A percentile compares a stretch with the other conserved stretches of the same genome.
Evolutionary conservation across 2,888 invertebrate genomes (phyloP).

Genomic region (Ryuthela nishihirai): DNA sequence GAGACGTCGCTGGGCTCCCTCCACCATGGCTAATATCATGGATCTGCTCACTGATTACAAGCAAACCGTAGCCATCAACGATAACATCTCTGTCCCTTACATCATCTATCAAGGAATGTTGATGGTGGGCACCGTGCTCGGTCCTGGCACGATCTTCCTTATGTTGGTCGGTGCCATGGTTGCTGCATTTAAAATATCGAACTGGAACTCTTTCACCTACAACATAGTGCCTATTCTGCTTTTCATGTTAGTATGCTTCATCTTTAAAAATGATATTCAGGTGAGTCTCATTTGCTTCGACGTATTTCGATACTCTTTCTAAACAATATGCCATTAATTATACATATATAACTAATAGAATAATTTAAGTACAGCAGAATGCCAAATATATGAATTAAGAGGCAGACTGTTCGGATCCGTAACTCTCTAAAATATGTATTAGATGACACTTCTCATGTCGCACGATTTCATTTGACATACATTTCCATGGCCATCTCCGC

Average conservation of each 20-base stretch:
- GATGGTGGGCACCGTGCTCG: conserved; percentile 71
- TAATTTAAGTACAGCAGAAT: no score
- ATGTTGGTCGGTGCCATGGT: conserved; percentile 80
- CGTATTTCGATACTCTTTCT: no score
- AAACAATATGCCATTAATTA: no score
- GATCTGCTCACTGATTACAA: conserved; percentile 55
- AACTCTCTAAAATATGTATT: no score
- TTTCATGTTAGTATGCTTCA: conserved; percentile 91
- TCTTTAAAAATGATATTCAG: conserved; percentile 83
- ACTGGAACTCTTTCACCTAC: conserved; percentile 73
- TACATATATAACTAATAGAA: no score
- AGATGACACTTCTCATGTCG: no score
- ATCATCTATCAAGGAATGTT: conserved; percentile 55
- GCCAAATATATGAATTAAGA: no score
- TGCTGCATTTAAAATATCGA: conserved; percentile 61
- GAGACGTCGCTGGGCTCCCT: conserved; percentile 58
- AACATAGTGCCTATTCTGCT: conserved; percentile 90
- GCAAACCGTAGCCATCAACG: conserved; percentile 54
- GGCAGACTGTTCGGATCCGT: no score
- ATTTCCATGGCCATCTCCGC: no score
- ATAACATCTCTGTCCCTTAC: conserved; percentile 55
- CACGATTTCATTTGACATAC: no score
- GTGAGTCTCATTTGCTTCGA: no score
- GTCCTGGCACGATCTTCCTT: conserved; percentile 76
- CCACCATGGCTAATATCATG: conserved; percentile 59